A percentile compares a stretch with the other conserved stretches of the same genome.
These are phyloP conservation scores for Protonemura montana DNA, from an alignment of 2,888 invertebrate genomes.

Conservation along the genomic window DNA sequence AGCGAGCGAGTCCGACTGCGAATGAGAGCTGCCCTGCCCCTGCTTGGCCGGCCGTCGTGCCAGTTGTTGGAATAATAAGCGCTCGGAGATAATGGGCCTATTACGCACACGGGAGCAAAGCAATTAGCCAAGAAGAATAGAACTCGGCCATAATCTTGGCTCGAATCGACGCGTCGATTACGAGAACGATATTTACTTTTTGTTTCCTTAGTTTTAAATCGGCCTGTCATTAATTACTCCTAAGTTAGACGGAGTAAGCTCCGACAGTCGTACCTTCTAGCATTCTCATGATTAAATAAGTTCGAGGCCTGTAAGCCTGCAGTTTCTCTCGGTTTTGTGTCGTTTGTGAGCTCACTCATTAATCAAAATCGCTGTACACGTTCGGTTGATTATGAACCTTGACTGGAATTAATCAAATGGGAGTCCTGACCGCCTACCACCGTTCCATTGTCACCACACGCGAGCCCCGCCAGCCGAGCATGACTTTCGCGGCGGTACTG, in stretches of 20 bases:
- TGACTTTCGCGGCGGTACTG: not conserved
- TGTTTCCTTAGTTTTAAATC: not conserved
- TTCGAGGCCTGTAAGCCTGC: not conserved
- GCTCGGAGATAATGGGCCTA: not conserved
- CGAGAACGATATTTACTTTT: not conserved
- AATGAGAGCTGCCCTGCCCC: not conserved
- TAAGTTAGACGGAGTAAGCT: not conserved
- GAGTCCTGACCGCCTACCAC: not conserved
- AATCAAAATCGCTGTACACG: not conserved
- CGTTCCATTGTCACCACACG: not conserved
- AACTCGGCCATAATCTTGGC: not conserved
- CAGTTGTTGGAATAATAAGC: not conserved
- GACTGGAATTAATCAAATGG: not conserved
- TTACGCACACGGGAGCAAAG: not conserved
- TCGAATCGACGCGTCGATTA: not conserved
- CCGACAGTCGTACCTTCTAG: not conserved
- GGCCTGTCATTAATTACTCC: not conserved
- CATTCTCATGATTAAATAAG: not conserved
- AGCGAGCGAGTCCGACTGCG: not conserved
- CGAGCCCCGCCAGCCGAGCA: not conserved
- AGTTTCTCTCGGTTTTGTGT: not conserved
- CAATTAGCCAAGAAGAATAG: not conserved
- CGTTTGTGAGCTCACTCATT: not conserved
- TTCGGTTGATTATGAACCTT: not conserved
- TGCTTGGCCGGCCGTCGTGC: not conserved